Evolutionary conservation across 2,888 invertebrate genomes (phyloP).

Genomic region (Pyrrhia umbra): DNA sequence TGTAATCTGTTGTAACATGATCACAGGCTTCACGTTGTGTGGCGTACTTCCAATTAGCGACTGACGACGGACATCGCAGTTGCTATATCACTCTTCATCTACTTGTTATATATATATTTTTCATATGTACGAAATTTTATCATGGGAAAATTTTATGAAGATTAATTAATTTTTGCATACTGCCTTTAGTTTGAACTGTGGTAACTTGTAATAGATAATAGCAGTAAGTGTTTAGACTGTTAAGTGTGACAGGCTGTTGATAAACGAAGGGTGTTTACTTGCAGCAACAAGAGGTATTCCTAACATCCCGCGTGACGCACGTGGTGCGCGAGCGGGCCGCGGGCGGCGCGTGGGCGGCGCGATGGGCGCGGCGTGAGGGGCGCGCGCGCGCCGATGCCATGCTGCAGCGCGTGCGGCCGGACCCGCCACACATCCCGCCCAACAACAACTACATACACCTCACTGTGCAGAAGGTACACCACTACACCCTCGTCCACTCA

Average conservation of each 20-base stretch:
- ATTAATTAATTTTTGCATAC: too few relatives aligned
- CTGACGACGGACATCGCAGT: not conserved
- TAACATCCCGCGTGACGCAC: conserved; percentile 90
- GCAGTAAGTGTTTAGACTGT: too few relatives aligned
- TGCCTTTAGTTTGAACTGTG: not conserved
- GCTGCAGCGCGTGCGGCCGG: conserved; percentile 93
- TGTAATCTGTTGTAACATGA: not conserved
- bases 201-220: too few relatives aligned
- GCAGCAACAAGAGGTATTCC: conserved; percentile 91
- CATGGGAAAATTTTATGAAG: too few relatives aligned
- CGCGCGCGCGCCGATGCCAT: conserved; percentile 94
- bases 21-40: not conserved
- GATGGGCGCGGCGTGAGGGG: conserved; percentile 68
- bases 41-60: conserved; percentile 6
- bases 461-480: conserved; percentile 83
- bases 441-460: conserved; percentile 76
- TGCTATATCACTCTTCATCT: not conserved
- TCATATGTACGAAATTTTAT: not conserved
- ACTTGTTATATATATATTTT: not conserved
- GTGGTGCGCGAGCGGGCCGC: conserved; percentile 85
- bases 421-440: conserved; percentile 75
- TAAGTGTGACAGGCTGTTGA: conserved; percentile 13
- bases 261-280: conserved; percentile 45
- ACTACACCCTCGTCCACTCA: conserved; percentile 20
- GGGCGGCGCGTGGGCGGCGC: conserved; percentile 58